A percentile compares a stretch with the other conserved stretches of the same genome.
Conservation (phyloP, 2,113 vertebrate species). For the Cathartes aura region DNA sequence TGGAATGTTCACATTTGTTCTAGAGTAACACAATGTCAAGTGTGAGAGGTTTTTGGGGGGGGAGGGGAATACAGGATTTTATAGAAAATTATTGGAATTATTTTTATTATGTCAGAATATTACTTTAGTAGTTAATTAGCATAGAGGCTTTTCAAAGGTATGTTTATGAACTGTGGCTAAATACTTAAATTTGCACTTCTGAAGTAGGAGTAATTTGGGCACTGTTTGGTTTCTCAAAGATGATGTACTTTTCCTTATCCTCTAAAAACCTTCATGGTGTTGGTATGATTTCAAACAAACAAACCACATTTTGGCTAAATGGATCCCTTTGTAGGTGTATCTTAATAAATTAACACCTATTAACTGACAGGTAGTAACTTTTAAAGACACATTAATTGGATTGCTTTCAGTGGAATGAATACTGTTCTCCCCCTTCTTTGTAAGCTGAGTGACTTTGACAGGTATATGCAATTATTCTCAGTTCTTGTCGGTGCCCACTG, state of each 20-base stretch:
- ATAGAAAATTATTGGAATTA: background rate
- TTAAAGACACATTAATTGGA: background rate
- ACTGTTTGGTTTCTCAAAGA: background rate
- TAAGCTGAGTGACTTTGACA: background rate
- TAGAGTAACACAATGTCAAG: background rate
- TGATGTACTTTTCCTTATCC: background rate
- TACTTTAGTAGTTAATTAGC: background rate
- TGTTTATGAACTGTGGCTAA: background rate
- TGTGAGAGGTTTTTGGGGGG: background rate
- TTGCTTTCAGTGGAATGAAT: background rate
- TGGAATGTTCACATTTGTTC: background rate
- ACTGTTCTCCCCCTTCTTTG: background rate
- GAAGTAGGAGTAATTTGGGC: background rate
- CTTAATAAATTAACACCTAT: background rate
- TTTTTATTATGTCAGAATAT: background rate
- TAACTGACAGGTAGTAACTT: background rate
- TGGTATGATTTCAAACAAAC: background rate
- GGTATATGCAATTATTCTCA: background rate
- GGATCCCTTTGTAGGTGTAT: background rate
- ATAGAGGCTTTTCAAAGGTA: background rate
- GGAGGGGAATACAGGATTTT: background rate
- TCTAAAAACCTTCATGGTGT: background rate
- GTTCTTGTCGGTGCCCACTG: background rate
- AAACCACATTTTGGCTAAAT: background rate
- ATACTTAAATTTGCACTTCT: background rate